These are phyloP conservation scores for Melanotus villosus DNA, from an alignment of 2,888 invertebrate species.

Conservation along the genomic window DNA sequence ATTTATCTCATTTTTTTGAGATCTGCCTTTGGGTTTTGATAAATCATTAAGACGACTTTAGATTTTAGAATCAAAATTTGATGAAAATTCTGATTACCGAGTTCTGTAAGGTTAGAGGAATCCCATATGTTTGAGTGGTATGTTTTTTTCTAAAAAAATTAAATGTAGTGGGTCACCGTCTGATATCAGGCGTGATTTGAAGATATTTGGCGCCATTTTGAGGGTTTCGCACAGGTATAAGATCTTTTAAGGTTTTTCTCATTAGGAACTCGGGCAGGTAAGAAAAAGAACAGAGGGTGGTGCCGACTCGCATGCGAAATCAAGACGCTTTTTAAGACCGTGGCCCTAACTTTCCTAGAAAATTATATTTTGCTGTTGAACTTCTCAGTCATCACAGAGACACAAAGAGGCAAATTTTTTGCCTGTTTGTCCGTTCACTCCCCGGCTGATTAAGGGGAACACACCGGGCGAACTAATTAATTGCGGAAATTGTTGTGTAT, in stretches of 20 bases:
- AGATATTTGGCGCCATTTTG: constrained; percentile 58
- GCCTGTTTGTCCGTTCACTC: background rate
- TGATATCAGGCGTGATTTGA: constrained; percentile 25
- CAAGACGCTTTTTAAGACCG: constrained; percentile 60
- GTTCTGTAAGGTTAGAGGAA: background rate
- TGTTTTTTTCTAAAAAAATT: background rate
- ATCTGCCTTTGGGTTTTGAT: too few relatives aligned
- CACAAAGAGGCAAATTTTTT: constrained; percentile 7
- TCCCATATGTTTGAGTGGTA: constrained; percentile 14
- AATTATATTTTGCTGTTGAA: constrained; percentile 32
- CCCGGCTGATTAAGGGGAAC: constrained; percentile 3
- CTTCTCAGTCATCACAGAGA: background rate
- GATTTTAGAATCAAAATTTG: too few relatives aligned
- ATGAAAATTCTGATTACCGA: too few relatives aligned
- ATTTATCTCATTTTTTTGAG: too few relatives aligned
- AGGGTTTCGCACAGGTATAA: constrained; percentile 58
- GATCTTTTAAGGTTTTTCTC: constrained; percentile 59
- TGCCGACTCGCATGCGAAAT: constrained; percentile 60
- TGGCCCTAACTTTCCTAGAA: constrained; percentile 52
- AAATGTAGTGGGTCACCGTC: constrained; percentile 18
- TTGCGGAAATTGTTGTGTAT: constrained; percentile 10
- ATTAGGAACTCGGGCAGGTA: constrained; percentile 58
- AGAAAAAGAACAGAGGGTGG: constrained; percentile 56
- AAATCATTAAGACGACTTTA: too few relatives aligned
- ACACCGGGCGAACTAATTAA: background rate